Conservation (phyloP, 2,113 vertebrate genomes). For the Tragelaphus strepsiceros region DNA sequence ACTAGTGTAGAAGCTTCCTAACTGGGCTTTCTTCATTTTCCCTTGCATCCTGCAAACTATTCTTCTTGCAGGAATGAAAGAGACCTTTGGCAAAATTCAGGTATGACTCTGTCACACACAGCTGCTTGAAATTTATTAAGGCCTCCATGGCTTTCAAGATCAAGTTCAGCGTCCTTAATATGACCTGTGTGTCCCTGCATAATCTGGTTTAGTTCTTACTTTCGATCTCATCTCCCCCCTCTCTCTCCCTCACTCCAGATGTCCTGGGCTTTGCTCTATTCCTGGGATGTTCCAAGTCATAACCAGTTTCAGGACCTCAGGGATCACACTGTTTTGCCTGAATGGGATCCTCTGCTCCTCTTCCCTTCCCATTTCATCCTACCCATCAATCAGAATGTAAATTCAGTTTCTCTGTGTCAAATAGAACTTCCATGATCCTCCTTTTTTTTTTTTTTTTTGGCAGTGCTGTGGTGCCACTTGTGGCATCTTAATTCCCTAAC, state of each 20-base stretch:
- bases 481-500: neutral
- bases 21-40: neutral
- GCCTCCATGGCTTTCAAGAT: neutral
- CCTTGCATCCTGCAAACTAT: neutral
- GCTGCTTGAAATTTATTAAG: neutral
- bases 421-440: neutral
- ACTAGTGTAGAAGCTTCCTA: neutral
- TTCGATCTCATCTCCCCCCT: neutral
- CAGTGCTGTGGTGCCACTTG: neutral
- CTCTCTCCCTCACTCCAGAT: neutral
- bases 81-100: neutral
- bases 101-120: neutral
- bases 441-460: neutral
- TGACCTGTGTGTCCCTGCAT: neutral
- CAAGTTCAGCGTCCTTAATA: neutral
- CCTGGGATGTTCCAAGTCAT: neutral
- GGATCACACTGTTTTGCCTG: neutral
- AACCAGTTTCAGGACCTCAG: neutral
- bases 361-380: neutral
- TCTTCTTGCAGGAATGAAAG: neutral
- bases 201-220: neutral
- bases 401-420: neutral
- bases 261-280: neutral
- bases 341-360: neutral
- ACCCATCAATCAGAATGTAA: neutral